A percentile compares a stretch with the other conserved stretches of the same genome.
phyloP scores from a whole-genome alignment of 2,113 vertebrate species.

The Cyprinodon tularosa region DNA sequence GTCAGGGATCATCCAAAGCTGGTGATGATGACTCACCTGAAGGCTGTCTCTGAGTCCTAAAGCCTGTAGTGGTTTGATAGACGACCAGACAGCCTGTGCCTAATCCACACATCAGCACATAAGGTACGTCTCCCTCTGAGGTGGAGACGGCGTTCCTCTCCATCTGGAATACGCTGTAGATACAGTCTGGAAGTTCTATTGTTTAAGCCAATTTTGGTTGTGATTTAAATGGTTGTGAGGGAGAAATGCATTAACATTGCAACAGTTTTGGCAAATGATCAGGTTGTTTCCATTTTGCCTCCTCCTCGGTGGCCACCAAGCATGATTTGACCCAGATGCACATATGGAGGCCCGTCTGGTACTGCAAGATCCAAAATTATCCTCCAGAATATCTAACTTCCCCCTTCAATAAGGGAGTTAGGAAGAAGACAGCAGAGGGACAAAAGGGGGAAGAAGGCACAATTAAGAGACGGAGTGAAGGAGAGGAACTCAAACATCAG shows the following conservation, averaged over 20 bases:
- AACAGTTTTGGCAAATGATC: not conserved
- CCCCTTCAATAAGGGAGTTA: too few relatives aligned
- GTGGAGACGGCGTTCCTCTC: not conserved
- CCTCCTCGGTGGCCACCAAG: too few relatives aligned
- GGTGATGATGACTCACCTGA: constrained; percentile 30
- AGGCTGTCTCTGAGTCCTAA: constrained; percentile 46
- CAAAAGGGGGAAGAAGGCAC: too few relatives aligned
- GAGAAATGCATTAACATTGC: not conserved
- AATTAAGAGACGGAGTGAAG: too few relatives aligned
- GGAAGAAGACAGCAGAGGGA: too few relatives aligned
- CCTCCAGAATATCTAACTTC: too few relatives aligned
- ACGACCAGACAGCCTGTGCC: not conserved
- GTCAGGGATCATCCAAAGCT: constrained; percentile 10
- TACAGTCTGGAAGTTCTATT: not conserved
- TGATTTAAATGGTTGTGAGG: not conserved
- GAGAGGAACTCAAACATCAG: too few relatives aligned
- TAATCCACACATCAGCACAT: constrained; percentile 35
- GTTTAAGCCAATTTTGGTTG: not conserved
- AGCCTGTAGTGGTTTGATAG: constrained; percentile 16
- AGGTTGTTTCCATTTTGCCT: not conserved
- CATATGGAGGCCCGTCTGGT: too few relatives aligned
- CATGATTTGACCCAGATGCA: too few relatives aligned
- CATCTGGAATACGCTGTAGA: not conserved
- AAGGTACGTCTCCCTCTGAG: constrained; percentile 5
- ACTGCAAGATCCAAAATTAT: too few relatives aligned